phyloP scores from a whole-genome alignment of 2,113 vertebrate genomes.

The Clarias batrachus region DNA sequence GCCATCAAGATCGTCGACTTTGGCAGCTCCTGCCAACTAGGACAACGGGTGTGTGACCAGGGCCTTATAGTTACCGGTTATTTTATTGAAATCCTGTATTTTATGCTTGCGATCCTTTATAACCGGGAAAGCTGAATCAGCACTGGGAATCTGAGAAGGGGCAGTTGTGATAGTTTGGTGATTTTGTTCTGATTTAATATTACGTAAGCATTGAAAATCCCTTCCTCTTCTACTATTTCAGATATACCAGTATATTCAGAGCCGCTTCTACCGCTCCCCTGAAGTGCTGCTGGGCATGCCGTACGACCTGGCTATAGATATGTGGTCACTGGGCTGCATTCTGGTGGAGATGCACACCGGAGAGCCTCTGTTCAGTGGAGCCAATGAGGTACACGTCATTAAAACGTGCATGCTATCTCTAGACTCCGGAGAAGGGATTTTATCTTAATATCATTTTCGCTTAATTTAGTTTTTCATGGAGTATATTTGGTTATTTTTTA shows the following conservation, averaged over 20 bases:
- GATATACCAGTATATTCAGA: constrained; percentile 99
- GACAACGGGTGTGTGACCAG: constrained; percentile 82
- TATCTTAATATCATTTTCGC: not conserved
- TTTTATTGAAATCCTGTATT: not conserved
- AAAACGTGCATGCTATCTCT: not conserved
- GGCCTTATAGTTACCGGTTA: no score
- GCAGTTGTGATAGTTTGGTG: not conserved
- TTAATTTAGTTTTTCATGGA: not conserved
- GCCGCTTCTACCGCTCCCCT: constrained; percentile 97
- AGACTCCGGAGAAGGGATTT: not conserved
- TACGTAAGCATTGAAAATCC: not conserved
- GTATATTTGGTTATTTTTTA: not conserved
- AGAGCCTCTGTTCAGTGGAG: constrained; percentile 96
- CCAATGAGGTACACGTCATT: constrained; percentile 83
- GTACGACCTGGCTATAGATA: constrained; percentile 98
- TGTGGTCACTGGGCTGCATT: constrained; percentile 99
- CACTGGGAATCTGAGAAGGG: not conserved
- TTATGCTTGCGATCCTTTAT: not conserved
- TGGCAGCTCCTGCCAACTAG: constrained; percentile 95
- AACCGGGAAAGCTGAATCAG: not conserved
- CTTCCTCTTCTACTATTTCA: constrained; percentile 56
- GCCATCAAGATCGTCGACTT: constrained; percentile 99
- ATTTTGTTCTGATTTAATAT: not conserved
- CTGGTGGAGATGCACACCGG: constrained; percentile 99
- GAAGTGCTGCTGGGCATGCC: constrained; percentile 99